Percentiles rank a stretch among this genome's conserved stretches.
These are phyloP conservation scores for Rallus crepitans DNA, from an alignment of 2,797 vertebrate genomes.

Conservation along the genomic window DNA sequence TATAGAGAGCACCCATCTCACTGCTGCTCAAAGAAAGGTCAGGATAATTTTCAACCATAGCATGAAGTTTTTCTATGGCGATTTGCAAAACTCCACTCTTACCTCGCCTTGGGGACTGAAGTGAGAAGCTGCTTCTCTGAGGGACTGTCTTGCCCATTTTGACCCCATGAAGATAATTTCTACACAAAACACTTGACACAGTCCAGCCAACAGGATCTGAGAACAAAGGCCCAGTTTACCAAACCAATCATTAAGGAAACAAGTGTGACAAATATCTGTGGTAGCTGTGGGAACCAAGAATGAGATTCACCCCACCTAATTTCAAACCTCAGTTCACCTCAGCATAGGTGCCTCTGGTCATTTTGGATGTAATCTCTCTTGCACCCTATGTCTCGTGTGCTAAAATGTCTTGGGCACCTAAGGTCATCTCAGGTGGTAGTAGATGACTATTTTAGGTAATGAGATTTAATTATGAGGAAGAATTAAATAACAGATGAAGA, in stretches of 20 bases:
- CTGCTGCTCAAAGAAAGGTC: neutral
- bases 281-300: neutral
- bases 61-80: neutral
- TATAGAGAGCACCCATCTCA: neutral
- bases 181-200: neutral
- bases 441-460: neutral
- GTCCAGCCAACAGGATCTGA: neutral
- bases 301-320: neutral
- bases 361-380: neutral
- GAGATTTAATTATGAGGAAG: neutral
- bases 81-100: neutral
- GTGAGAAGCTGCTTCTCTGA: neutral
- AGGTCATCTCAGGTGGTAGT: neutral
- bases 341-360: neutral
- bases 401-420: neutral
- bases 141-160: neutral
- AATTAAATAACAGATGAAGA: neutral
- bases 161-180: neutral
- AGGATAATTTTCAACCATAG: neutral
- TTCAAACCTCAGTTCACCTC: neutral
- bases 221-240: neutral
- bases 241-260: neutral
- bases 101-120: neutral
- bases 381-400: neutral
- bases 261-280: neutral